A percentile compares a stretch with the other conserved stretches of the same genome.
phyloP scores from a whole-genome alignment of 2,797 vertebrate genomes.

The Coccyzus lansbergi region DNA sequence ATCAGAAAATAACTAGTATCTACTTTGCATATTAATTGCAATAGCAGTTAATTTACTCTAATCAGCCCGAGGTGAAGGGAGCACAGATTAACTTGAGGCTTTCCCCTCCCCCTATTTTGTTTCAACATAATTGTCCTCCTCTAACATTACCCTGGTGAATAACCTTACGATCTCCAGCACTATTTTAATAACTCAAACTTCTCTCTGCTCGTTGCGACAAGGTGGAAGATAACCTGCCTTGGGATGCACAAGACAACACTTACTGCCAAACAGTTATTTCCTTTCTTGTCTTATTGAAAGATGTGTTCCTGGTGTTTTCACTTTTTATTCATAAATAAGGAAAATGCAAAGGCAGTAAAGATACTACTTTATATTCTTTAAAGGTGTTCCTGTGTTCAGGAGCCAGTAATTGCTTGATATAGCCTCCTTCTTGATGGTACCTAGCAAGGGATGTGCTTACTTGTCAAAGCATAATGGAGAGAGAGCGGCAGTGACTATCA shows the following conservation, averaged over 20 bases:
- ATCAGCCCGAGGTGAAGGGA: slow-evolving; percentile 52
- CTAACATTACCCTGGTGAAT: not conserved
- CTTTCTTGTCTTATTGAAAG: not conserved
- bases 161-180: not conserved
- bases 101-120: not conserved
- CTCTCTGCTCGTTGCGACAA: not conserved
- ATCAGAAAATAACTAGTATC: slow-evolving; percentile 19
- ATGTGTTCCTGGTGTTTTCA: not conserved
- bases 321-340: not conserved
- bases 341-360: not conserved
- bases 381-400: not conserved
- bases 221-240: not conserved
- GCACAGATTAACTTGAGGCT: slow-evolving; percentile 41
- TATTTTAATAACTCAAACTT: not conserved
- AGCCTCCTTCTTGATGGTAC: not conserved
- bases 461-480: not conserved
- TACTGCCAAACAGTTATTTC: not conserved
- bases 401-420: not conserved
- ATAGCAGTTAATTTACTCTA: slow-evolving; percentile 42
- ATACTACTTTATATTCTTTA: not conserved
- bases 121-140: slow-evolving; percentile 41
- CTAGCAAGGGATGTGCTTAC: not conserved
- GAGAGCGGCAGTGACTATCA: not conserved
- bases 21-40: slow-evolving; percentile 26
- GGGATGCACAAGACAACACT: not conserved